Evolutionary conservation across 2,797 vertebrate species (phyloP), one percentile per base, ranked within the genome.

Genomic region (Danio aesculapii): DNA sequence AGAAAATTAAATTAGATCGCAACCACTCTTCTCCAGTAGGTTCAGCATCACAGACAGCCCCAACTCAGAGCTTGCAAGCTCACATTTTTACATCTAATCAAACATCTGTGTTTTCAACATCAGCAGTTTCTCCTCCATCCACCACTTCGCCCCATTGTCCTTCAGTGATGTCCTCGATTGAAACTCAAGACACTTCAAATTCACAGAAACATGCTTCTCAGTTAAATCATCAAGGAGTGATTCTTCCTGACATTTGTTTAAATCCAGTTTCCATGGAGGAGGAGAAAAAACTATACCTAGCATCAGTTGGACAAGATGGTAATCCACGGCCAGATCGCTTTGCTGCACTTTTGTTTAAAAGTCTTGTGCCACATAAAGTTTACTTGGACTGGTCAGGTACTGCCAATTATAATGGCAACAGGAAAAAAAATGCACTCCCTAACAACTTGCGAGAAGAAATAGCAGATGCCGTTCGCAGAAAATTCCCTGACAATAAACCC

Each of bases 301-400:
- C 50, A 52, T 69, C 67, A n/a, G 5, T 14, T 52, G 67, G 67
- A 52, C 10, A 39, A 30, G 21, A 52, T 3, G 13, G 49, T 8
- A 69, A 21, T 16, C 47, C 66, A 0, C 49, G 19, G 66, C 66
- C 66, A 30, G 46, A 68, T 6, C 13, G 46, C 19, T 50, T 68
- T 50, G 19, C 66, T 68, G 66, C 50, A 19, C 66, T 68, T 39
- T 21, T 68, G 66, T 68, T 68, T 50, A 68, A 68, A 52, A 69
- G 8, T 39, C 47, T 52, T 16, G 47, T 69, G 10, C 21, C 67
- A 69, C 21, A 52, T 16, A 21, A 52, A 6, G 47, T 69, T n/a
- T 52, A 69, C 67, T 30, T 14, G 21, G 14, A 6, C 14, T 52
- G 67, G 49, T 52, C 67, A 6, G 21, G 67, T 69, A 1, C 14